Base-by-base conservation (phyloP, 2,888 invertebrate genomes). In the Acronicta leporina region DNA sequence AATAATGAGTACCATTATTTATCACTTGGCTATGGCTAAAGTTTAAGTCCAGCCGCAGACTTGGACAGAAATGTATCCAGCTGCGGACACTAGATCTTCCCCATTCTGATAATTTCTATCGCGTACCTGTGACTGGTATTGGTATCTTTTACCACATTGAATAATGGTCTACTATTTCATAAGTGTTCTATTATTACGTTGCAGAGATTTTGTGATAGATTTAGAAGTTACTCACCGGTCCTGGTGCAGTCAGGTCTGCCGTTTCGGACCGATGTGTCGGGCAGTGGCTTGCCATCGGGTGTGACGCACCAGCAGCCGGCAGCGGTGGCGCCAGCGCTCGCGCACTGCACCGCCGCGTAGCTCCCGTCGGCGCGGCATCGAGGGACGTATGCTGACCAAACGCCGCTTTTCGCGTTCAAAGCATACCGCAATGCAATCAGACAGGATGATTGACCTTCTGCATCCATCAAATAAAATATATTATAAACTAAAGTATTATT, bases 261-360 rank as follows among this genome's bases (percentile, higher is more conserved):
- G 77, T 96, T 96, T 68, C 96, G 95, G 11, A 97, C 96, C 6
- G 97, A 96, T 5, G 98, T 97, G 79, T 97, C 97, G 10, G 97
- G 96, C 53, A 98, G 95, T 0, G 98, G 98, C 75, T 96, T 96
- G 42, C 99, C 99, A 74, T 96, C 96, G 13, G 96, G 96, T 1
- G 97, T 97, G 63, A 98, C 98, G 87, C 99, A 99, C 98, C 98
- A 98, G 92, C 98, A 99, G 84, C 96, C 96, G 2, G 97, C 96
- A 58, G 96, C 96, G 57, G 96, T 96, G 7, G 97, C 96, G 56
- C 96, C 96, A 5, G 97, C 96, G 8, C 97, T 96, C 54, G 96
- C 96, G 86, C 98, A 99, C 92, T 99, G 99, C 61, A 98, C 96
- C 10, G 97, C 96, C 1, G 97, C 96, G 88, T 97, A 99, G 3